A percentile compares a stretch with the other conserved stretches of the same genome.
Evolutionary conservation across 2,797 vertebrate genomes (phyloP).

Genomic region (Florisuga fusca): DNA sequence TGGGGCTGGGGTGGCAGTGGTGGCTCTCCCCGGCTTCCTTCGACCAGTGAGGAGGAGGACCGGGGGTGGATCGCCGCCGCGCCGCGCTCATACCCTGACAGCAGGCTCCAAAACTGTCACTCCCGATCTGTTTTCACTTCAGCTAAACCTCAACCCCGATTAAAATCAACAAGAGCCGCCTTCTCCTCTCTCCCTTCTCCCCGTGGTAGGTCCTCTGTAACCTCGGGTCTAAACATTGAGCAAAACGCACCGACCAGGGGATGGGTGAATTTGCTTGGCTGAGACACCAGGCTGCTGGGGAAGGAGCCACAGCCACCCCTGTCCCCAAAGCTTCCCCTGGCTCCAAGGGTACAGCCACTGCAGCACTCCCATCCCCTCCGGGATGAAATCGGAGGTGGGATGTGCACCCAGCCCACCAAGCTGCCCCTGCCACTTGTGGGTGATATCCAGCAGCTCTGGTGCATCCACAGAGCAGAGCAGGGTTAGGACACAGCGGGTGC

Average conservation of each 20-base stretch:
- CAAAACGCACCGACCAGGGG: neutral
- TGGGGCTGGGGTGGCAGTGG: accelerated
- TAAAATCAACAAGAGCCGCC: conserved; percentile 74
- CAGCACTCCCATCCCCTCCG: accelerated
- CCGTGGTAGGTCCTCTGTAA: conserved; percentile 18
- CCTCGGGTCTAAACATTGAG: neutral
- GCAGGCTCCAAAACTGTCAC: conserved; percentile 84
- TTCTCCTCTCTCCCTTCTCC: conserved; percentile 16
- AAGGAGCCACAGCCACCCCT: neutral
- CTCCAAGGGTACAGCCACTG: accelerated
- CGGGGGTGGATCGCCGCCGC: conserved; percentile 29
- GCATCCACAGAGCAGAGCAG: neutral
- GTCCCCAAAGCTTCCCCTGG: neutral
- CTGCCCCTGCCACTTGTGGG: accelerated
- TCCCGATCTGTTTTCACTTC: conserved; percentile 81
- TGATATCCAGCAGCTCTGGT: neutral
- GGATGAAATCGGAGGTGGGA: neutral
- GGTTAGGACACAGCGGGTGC: neutral
- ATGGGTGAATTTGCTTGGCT: neutral
- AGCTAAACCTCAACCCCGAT: conserved; percentile 80
- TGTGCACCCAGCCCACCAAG: accelerated
- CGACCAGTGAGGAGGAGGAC: neutral
- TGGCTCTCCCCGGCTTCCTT: neutral
- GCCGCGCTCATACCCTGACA: conserved; percentile 71
- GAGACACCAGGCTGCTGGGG: neutral